These are phyloP conservation scores for Montipora cactus DNA, from an alignment of 64 coral and sea anemone species.

Conservation along the genomic window DNA sequence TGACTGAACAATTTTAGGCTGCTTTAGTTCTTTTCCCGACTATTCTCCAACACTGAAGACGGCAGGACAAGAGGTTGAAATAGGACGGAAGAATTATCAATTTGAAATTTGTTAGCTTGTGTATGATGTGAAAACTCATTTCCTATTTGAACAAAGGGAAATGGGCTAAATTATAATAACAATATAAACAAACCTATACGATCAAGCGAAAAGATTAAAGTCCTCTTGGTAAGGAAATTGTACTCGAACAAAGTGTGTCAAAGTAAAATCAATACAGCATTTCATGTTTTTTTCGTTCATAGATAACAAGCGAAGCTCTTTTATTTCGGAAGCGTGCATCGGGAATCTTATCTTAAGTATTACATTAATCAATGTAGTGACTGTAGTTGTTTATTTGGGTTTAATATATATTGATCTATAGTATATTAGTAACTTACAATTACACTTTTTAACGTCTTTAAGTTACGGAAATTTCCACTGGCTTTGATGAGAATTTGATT, in stretches of 20 bases:
- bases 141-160: background rate
- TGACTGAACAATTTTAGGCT: too few relatives aligned
- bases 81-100: background rate
- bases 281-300: too few relatives aligned
- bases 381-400: background rate
- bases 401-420: background rate
- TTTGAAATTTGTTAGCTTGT: background rate
- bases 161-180: constrained; percentile 20
- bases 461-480: background rate
- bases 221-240: background rate
- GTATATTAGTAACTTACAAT: background rate
- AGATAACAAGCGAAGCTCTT: background rate
- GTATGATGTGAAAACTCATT: background rate
- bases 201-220: background rate
- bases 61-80: too few relatives aligned
- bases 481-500: too few relatives aligned
- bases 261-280: too few relatives aligned
- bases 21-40: too few relatives aligned
- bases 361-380: background rate
- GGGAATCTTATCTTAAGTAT: background rate
- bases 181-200: background rate
- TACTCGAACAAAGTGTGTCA: too few relatives aligned
- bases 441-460: background rate
- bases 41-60: too few relatives aligned
- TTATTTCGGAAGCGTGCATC: background rate